Evolutionary conservation across 2,113 vertebrate species (phyloP), one percentile per base, ranked within the genome.

Genomic region (Aldabrachelys gigantea): DNA sequence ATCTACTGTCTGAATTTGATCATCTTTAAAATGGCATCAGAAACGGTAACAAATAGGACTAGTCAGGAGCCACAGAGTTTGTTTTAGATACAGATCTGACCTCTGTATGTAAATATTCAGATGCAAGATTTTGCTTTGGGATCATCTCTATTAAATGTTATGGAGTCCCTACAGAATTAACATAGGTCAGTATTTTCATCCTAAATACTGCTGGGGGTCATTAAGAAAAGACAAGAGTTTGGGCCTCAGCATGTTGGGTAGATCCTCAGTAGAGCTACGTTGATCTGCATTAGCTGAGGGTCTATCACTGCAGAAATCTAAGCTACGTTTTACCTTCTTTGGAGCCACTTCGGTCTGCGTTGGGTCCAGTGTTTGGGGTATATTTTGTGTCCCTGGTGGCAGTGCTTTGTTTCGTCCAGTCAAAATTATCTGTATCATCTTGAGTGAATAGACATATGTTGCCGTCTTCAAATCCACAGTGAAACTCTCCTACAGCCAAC

Each of bases 371-470:
- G 97, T 99, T 99, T 0, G 99, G 99, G 0, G 99, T 99, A 69
- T 99, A 99, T 85, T 99, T 99, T 21, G 99, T 99, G 97, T 99
- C 99, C 22, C 99, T 98, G 17, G 99, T 99, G 94, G 99, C 99
- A 10, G 99, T 99, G 91, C 99, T 99, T 95, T 99, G 99, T n/a
- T 99, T 98, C 0, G 99, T 99, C 99, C 99, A 99, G 96, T 99
- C 99, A 50, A 99, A 99, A 85, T 99, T 99, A 89, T 99, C 99
- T 5, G 99, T 99, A 94, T 99, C 99, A 19, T 99, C 99, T 98
- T 99, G 99, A 7, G 99, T 99, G 98, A 99, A 99, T 89, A 99
- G 98, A 97, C 99, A 99, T 96, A 99, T 99, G 54, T 99, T 99
- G 62, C 99, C 99, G 14, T 99, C 99, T 98, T 99, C 99, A 82